phyloP scores from a whole-genome alignment of 2,797 vertebrate species.

The Macropodus opercularis region DNA sequence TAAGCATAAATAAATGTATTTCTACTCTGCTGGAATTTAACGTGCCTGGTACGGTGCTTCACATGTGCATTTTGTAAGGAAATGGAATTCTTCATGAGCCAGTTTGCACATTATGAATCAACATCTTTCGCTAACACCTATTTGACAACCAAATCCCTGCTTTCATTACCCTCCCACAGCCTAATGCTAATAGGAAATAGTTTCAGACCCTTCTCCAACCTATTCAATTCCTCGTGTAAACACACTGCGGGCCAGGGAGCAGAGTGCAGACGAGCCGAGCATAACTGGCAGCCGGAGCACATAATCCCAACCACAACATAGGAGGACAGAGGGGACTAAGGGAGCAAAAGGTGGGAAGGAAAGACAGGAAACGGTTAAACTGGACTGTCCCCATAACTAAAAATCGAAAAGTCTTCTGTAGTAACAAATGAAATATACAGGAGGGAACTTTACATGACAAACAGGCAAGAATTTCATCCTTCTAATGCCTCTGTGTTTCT shows the following conservation, averaged over 20 bases:
- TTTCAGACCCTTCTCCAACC: conserved; percentile 39
- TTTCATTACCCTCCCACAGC: conserved; percentile 31
- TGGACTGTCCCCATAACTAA: too few species aligned
- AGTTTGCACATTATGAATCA: conserved; percentile 26
- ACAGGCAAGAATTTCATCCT: too few species aligned
- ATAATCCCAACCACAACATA: conserved; percentile 62
- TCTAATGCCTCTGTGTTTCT: too few species aligned
- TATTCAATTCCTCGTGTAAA: conserved; percentile 51
- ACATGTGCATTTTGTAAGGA: conserved; percentile 1
- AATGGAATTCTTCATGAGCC: neutral
- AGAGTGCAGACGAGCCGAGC: conserved; percentile 16
- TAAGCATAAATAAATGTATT: neutral
- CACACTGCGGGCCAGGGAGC: conserved; percentile 33
- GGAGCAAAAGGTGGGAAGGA: too few species aligned
- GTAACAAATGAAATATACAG: too few species aligned
- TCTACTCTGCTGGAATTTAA: neutral
- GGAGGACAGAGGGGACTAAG: conserved; percentile 43
- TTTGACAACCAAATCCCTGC: conserved; percentile 42
- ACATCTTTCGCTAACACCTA: conserved; percentile 4
- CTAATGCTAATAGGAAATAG: conserved; percentile 39
- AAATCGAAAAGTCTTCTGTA: too few species aligned
- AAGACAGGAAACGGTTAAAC: too few species aligned
- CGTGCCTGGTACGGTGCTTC: neutral
- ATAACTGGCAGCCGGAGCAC: conserved; percentile 62
- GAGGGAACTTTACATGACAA: too few species aligned